Conservation (phyloP, 2,888 invertebrate genomes). For the Aquatica leii region DNA sequence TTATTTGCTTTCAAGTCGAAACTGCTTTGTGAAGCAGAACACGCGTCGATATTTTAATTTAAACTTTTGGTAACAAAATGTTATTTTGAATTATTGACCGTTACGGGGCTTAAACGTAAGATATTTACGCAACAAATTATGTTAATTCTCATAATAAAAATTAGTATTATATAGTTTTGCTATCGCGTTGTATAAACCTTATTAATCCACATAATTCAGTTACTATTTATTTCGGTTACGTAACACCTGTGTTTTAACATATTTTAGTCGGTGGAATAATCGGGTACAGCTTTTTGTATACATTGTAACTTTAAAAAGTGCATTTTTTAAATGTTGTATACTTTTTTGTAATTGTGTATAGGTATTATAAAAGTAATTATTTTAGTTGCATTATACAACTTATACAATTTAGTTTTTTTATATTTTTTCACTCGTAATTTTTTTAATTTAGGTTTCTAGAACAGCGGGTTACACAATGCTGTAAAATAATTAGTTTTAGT, state of each 20-base stretch:
- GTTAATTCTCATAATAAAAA: background rate
- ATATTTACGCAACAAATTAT: background rate
- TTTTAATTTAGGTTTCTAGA: too few relatives aligned
- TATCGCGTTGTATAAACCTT: constrained; percentile 5
- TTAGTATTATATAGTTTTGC: background rate
- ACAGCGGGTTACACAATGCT: too few relatives aligned
- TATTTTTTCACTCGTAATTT: too few relatives aligned
- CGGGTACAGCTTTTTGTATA: too few relatives aligned
- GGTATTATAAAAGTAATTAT: too few relatives aligned
- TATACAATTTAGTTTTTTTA: too few relatives aligned
- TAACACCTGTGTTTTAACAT: constrained; percentile 16
- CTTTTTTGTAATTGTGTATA: too few relatives aligned
- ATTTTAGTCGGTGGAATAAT: constrained; percentile 6
- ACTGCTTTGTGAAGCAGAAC: background rate
- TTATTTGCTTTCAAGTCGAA: background rate
- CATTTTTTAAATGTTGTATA: too few relatives aligned
- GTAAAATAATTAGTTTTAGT: too few relatives aligned
- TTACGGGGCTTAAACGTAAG: background rate
- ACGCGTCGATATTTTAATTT: constrained; percentile 3
- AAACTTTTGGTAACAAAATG: background rate
- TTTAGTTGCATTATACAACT: too few relatives aligned
- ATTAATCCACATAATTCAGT: constrained; percentile 15
- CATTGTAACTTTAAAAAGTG: too few relatives aligned
- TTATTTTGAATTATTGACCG: background rate
- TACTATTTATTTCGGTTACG: constrained; percentile 13